Percentiles rank a stretch among this genome's conserved stretches.
Evolutionary conservation across 37 sponge, comb jelly and placozoan species (phyloP).

Genomic region (Halichondria panicea): DNA sequence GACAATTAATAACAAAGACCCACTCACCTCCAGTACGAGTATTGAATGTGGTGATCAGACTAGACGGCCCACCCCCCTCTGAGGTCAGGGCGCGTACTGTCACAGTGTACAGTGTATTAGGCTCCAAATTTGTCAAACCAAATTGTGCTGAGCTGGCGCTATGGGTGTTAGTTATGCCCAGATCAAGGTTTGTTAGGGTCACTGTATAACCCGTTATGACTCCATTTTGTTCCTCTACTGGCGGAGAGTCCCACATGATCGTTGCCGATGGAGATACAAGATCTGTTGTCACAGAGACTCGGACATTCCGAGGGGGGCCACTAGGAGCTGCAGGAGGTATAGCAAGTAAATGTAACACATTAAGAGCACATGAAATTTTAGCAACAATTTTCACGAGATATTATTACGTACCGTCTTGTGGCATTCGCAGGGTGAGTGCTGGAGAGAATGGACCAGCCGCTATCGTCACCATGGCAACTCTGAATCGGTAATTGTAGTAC

Average conservation of each 20-base stretch:
- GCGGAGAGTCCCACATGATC: constrained; percentile 26
- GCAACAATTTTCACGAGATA: not conserved
- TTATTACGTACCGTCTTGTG: constrained; percentile 21
- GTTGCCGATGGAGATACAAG: not conserved
- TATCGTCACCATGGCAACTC: constrained; percentile 27
- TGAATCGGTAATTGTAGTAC: not conserved
- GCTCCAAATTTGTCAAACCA: not conserved
- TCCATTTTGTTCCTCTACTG: constrained; percentile 34
- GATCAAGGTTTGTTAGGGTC: not conserved
- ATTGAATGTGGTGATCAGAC: too few relatives aligned
- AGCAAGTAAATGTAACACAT: not conserved
- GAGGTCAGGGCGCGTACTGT: constrained; percentile 7
- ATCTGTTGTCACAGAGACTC: not conserved
- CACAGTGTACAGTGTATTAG: constrained; percentile 2
- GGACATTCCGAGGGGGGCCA: not conserved
- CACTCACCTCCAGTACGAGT: too few relatives aligned
- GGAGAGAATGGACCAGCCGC: not conserved
- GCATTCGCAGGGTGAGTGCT: not conserved
- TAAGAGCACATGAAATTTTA: not conserved
- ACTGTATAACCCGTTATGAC: constrained; percentile 11
- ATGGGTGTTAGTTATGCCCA: not conserved
- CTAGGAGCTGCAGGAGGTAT: constrained; percentile 2
- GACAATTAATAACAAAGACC: too few relatives aligned
- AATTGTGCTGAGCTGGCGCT: not conserved
- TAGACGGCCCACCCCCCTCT: constrained; percentile 25